Evolutionary conservation across 53 echinoderm and acorn worm species (phyloP).

Genomic region (Holothuria scabra): DNA sequence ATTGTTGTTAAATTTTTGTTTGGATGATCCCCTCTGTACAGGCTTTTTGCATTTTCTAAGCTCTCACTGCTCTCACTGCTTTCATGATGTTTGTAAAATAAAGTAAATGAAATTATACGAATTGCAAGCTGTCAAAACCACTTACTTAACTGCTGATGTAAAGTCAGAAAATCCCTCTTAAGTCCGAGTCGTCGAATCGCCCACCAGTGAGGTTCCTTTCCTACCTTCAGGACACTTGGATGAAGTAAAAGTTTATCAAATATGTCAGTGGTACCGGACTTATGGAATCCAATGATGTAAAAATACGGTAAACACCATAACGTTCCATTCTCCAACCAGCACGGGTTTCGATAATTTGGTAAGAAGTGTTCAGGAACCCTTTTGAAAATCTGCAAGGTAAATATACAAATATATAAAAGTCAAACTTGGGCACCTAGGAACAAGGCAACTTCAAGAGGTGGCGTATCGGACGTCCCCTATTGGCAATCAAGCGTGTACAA

Average conservation of each 20-base stretch:
- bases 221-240: slow-evolving; percentile 14
- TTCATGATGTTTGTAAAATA: no score
- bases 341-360: not conserved
- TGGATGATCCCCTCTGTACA: no score
- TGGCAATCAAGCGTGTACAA: no score
- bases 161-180: not conserved
- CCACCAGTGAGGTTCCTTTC: slow-evolving; percentile 39
- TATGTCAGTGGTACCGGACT: slow-evolving; percentile 20
- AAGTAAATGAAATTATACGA: no score
- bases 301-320: slow-evolving; percentile 37
- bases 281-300: slow-evolving; percentile 37
- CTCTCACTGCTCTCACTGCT: no score
- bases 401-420: no score
- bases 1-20: no score
- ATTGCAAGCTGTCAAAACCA: no score
- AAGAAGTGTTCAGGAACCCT: not conserved
- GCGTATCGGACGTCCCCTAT: no score
- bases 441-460: no score
- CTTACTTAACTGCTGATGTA: slow-evolving; percentile 4
- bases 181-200: slow-evolving; percentile 1
- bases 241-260: slow-evolving; percentile 10
- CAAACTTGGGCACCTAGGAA: no score
- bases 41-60: no score
- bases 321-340: not conserved
- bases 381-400: not conserved